These are phyloP conservation scores for Stenotaenia linearis DNA, from an alignment of 2,888 invertebrate species.

Conservation along the genomic window DNA sequence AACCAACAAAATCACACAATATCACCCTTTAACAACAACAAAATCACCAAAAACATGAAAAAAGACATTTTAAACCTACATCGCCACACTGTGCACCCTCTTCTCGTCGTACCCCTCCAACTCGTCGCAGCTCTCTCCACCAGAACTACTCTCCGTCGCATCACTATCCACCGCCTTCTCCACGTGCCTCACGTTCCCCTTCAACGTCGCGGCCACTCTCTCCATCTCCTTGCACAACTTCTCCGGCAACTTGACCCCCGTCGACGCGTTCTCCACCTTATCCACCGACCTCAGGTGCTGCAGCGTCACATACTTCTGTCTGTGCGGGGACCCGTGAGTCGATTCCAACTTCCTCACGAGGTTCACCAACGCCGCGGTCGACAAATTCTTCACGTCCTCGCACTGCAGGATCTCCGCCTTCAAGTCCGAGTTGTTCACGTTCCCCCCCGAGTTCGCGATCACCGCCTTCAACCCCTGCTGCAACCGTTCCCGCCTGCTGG, in stretches of 20 bases:
- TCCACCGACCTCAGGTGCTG: conserved; percentile 15
- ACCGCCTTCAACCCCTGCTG: conserved; percentile 6
- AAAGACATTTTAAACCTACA: conserved; percentile 61
- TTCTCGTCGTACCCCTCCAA: conserved; percentile 47
- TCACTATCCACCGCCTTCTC: conserved; percentile 80
- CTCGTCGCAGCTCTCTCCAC: conserved; percentile 90
- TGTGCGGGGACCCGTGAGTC: conserved; percentile 44
- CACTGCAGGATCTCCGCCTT: conserved; percentile 40
- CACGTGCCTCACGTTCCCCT: conserved; percentile 65
- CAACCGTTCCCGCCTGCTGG: conserved; percentile 36
- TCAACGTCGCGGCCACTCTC: conserved; percentile 61
- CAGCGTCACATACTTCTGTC: conserved; percentile 31
- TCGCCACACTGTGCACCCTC: conserved; percentile 41
- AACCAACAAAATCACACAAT: too few relatives aligned
- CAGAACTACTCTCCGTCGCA: conserved; percentile 88
- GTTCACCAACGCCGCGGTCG: conserved; percentile 55
- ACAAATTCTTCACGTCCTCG: conserved; percentile 48
- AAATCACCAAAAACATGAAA: too few relatives aligned
- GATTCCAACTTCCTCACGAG: conserved; percentile 55
- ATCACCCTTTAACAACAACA: too few relatives aligned
- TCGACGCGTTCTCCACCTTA: not conserved
- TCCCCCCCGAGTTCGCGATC: conserved; percentile 33
- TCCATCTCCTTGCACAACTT: conserved; percentile 54
- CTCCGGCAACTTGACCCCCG: conserved; percentile 41
- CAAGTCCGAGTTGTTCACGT: conserved; percentile 29